phyloP scores from a whole-genome alignment of 2,888 invertebrate genomes.

The Augiades crinisus region DNA sequence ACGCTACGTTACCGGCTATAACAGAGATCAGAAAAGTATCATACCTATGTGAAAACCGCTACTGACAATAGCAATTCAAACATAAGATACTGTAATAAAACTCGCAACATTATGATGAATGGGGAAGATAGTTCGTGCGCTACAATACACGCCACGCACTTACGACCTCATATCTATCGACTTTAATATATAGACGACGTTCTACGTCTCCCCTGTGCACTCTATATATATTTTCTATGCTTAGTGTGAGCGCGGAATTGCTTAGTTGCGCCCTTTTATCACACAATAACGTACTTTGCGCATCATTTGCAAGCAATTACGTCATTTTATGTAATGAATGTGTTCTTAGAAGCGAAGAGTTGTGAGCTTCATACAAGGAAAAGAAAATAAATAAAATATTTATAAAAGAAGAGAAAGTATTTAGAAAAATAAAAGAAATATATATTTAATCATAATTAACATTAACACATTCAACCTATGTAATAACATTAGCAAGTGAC shows the following conservation, averaged over 20 bases:
- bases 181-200: conserved; percentile 60
- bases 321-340: neutral
- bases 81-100: conserved; percentile 44
- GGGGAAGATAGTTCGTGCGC: conserved; percentile 40
- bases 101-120: conserved; percentile 56
- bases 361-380: too few species aligned
- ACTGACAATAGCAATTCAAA: neutral
- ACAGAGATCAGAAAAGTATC: neutral
- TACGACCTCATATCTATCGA: conserved; percentile 67
- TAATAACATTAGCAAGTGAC: too few species aligned
- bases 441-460: too few species aligned
- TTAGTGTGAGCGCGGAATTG: conserved; percentile 21
- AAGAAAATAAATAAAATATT: too few species aligned
- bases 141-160: conserved; percentile 67
- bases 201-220: conserved; percentile 44
- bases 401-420: too few species aligned
- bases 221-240: conserved; percentile 37
- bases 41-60: neutral
- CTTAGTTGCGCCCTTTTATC: neutral
- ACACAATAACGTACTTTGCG: conserved; percentile 5
- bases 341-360: too few species aligned
- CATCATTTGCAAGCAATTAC: neutral
- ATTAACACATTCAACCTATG: too few species aligned
- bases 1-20: too few species aligned
- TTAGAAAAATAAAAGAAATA: too few species aligned